These are phyloP conservation scores for Tribolium madens DNA, from an alignment of 1,140 invertebrate species.

Conservation along the genomic window DNA sequence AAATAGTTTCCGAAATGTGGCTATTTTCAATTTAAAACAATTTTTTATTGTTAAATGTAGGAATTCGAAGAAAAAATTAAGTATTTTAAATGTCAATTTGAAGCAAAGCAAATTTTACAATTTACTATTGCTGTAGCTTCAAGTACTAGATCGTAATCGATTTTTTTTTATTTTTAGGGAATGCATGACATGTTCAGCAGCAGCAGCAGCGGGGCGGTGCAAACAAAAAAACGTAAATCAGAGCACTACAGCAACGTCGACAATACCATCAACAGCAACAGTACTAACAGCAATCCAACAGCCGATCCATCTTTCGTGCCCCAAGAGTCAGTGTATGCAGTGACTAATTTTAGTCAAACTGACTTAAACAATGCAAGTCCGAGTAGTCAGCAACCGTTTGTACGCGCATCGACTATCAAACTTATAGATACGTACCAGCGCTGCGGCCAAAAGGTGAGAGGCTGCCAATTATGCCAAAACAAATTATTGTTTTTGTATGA, in stretches of 20 bases:
- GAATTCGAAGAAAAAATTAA: no score
- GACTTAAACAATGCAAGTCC: constrained; percentile 66
- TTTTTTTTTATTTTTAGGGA: constrained; percentile 68
- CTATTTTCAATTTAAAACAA: no score
- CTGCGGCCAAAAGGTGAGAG: constrained; percentile 76
- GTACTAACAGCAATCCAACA: constrained; percentile 57
- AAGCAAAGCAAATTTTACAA: no score
- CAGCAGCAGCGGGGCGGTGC: constrained; percentile 68
- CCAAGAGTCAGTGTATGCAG: constrained; percentile 50
- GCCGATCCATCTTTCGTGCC: constrained; percentile 37
- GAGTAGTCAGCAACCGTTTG: constrained; percentile 73
- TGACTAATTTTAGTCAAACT: constrained; percentile 48
- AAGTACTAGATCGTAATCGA: neutral
- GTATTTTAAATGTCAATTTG: no score
- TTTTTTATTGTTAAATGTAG: no score
- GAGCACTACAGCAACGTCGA: constrained; percentile 62
- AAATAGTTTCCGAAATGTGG: no score
- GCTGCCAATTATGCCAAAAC: neutral
- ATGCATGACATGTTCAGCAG: constrained; percentile 79
- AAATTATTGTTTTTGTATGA: no score
- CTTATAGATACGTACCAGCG: constrained; percentile 79
- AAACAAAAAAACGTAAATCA: constrained; percentile 72
- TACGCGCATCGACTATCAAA: constrained; percentile 79
- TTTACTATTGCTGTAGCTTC: no score
- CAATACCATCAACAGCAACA: constrained; percentile 50